Evolutionary conservation across 2,113 vertebrate genomes (phyloP).

Genomic region (Gallinago paraguaiae): DNA sequence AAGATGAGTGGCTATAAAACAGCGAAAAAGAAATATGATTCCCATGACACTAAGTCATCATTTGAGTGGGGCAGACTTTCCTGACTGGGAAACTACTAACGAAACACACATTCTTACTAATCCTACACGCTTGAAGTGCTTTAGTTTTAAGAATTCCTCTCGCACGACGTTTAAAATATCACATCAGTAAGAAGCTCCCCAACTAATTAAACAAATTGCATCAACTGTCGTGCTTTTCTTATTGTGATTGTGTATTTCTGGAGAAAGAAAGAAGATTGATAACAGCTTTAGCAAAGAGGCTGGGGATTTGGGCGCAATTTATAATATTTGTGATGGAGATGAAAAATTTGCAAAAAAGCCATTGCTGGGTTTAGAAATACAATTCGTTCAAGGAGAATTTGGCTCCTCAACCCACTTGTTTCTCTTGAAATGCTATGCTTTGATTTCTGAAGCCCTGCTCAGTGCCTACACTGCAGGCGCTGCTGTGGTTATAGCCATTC

Average conservation of each 20-base stretch:
- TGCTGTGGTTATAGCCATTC: not conserved
- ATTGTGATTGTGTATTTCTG: not conserved
- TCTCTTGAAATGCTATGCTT: not conserved
- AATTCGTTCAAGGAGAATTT: not conserved
- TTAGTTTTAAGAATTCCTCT: not conserved
- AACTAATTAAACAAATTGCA: not conserved
- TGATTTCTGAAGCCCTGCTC: not conserved
- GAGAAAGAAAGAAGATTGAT: not conserved
- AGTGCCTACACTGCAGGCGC: not conserved
- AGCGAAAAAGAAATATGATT: not conserved
- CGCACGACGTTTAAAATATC: not conserved
- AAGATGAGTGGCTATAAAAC: conserved; percentile 36
- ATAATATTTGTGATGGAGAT: not conserved
- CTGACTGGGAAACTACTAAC: not conserved
- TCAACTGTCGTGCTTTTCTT: not conserved
- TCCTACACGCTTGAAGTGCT: not conserved
- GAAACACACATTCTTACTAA: not conserved
- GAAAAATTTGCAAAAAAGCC: not conserved
- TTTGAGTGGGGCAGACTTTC: not conserved
- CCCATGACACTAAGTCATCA: not conserved
- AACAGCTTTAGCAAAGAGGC: not conserved
- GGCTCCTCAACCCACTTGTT: not conserved
- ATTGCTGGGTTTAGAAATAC: not conserved
- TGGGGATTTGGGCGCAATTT: not conserved
- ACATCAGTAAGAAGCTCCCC: not conserved